A percentile compares a stretch with the other conserved stretches of the same genome.
Evolutionary conservation across 2,113 vertebrate genomes (phyloP).

Genomic region (Oncorhynchus nerka): DNA sequence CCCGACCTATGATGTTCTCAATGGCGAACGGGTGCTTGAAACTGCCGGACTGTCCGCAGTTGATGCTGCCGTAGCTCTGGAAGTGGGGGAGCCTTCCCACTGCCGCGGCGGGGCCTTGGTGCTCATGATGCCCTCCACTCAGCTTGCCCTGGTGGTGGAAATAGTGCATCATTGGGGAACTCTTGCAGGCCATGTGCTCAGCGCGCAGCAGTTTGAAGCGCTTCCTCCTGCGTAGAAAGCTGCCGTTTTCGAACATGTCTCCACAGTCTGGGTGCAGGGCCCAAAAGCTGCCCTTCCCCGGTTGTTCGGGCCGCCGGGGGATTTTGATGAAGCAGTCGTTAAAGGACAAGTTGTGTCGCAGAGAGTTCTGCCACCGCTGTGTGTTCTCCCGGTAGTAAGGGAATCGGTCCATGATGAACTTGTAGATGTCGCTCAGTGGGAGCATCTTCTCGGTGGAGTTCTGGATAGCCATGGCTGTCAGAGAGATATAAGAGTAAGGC

Average conservation of each 20-base stretch:
- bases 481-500: constrained; percentile 94
- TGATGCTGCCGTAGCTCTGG: constrained; percentile 72
- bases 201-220: constrained; percentile 88
- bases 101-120: constrained; percentile 59
- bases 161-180: constrained; percentile 83
- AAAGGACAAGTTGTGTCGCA: constrained; percentile 91
- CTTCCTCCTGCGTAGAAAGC: constrained; percentile 87
- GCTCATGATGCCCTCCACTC: constrained; percentile 68
- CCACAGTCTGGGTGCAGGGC: constrained; percentile 91
- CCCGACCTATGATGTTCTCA: constrained; percentile 90
- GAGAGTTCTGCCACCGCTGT: constrained; percentile 91
- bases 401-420: constrained; percentile 94
- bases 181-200: constrained; percentile 79
- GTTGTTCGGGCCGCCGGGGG: constrained; percentile 87
- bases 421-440: constrained; percentile 91
- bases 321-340: constrained; percentile 96
- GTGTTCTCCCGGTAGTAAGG: constrained; percentile 93
- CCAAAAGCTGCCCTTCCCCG: constrained; percentile 93
- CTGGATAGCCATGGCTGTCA: constrained; percentile 97
- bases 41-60: constrained; percentile 67
- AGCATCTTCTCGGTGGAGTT: constrained; percentile 94
- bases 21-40: constrained; percentile 96
- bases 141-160: constrained; percentile 78
- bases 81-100: constrained; percentile 85
- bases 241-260: constrained; percentile 94